Evolutionary conservation across 2,113 vertebrate genomes (phyloP).

Genomic region (Sinocyclocheilus rhinocerous): DNA sequence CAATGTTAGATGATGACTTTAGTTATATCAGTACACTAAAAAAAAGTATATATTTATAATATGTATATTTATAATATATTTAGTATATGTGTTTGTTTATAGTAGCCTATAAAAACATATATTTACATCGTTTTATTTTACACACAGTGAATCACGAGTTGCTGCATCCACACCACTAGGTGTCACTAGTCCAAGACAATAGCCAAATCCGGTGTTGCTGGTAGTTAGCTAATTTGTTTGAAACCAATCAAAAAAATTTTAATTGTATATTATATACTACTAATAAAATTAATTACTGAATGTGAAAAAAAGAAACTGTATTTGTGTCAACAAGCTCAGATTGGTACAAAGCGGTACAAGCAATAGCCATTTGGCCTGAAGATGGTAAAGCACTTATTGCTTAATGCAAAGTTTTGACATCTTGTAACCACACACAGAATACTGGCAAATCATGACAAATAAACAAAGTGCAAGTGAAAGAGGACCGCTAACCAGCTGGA

Average conservation of each 20-base stretch:
- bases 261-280: not conserved
- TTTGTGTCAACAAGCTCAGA: not conserved
- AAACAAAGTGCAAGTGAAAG: conserved; percentile 13
- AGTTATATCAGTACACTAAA: no score
- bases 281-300: not conserved
- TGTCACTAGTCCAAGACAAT: not conserved
- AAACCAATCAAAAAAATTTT: not conserved
- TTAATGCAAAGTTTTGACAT: not conserved
- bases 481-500: conserved; percentile 18
- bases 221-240: not conserved
- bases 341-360: not conserved
- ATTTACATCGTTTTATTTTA: not conserved
- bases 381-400: not conserved
- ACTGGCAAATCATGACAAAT: not conserved
- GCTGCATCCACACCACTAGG: not conserved
- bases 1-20: no score
- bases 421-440: not conserved
- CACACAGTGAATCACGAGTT: not conserved
- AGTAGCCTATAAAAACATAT: no score
- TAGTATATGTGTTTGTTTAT: no score
- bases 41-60: no score
- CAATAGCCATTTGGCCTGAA: not conserved
- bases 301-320: not conserved
- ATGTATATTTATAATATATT: no score
- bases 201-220: not conserved